These are phyloP conservation scores for Meandrusa payeni DNA, from an alignment of 2,888 invertebrate species.

Conservation along the genomic window DNA sequence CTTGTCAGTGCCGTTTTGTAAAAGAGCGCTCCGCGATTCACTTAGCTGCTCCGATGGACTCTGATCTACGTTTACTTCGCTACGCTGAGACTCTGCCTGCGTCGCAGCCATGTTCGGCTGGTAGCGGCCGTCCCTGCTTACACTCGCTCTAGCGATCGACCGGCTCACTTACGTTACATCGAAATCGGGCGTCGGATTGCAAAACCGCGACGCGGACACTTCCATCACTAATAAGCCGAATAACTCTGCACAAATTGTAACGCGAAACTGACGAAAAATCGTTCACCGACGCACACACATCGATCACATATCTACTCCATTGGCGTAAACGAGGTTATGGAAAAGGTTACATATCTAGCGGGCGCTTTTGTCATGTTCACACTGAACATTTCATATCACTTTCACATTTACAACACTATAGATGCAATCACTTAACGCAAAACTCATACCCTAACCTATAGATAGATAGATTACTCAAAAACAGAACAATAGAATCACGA, in stretches of 20 bases:
- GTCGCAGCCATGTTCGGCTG: constrained; percentile 91
- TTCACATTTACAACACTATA: constrained; percentile 64
- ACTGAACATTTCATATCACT: constrained; percentile 75
- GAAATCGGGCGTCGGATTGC: constrained; percentile 78
- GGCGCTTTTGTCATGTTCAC: constrained; percentile 79
- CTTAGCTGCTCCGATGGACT: constrained; percentile 84
- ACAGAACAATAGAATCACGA: constrained; percentile 79
- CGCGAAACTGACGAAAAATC: constrained; percentile 78
- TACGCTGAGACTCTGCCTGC: constrained; percentile 91
- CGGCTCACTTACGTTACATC: constrained; percentile 81
- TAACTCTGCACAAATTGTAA: constrained; percentile 68
- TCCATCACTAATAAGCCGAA: constrained; percentile 75
- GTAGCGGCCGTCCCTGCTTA: constrained; percentile 79
- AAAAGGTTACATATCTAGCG: constrained; percentile 85
- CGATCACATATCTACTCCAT: constrained; percentile 88
- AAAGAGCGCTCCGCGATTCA: constrained; percentile 84
- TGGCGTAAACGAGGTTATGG: constrained; percentile 89
- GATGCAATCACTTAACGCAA: constrained; percentile 56
- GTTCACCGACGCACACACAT: constrained; percentile 87
- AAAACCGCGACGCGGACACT: constrained; percentile 78
- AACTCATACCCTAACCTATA: constrained; percentile 62
- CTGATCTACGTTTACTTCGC: constrained; percentile 86
- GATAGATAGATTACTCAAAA: constrained; percentile 58
- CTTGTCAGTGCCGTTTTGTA: constrained; percentile 91
- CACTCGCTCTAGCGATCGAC: constrained; percentile 82